Evolutionary conservation across 1,140 invertebrate species (phyloP).

Genomic region (Heliothis virescens): DNA sequence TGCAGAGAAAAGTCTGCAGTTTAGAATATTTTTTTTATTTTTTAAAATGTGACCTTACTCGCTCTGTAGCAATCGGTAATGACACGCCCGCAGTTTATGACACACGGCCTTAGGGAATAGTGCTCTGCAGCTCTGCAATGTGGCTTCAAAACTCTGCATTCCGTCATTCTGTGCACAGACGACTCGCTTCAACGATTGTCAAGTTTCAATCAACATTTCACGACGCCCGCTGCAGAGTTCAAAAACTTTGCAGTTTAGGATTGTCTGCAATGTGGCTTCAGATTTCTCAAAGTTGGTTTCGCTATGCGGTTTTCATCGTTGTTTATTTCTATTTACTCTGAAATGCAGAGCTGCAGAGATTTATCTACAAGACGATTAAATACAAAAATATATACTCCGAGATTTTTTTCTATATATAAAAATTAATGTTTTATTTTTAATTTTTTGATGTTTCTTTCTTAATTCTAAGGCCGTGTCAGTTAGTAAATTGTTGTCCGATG

Average conservation of each 20-base stretch:
- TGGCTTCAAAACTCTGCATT: neutral
- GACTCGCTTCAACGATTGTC: conserved; percentile 1
- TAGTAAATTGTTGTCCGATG: conserved; percentile 64
- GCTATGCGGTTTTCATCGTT: neutral
- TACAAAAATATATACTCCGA: neutral
- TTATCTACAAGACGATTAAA: neutral
- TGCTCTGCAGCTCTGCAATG: neutral
- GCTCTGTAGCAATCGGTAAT: conserved; percentile 34
- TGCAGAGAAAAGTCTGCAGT: conserved; percentile 14
- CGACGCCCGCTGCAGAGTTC: neutral
- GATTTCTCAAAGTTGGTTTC: neutral
- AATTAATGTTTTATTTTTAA: neutral
- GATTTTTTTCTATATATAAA: neutral
- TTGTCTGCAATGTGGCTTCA: conserved; percentile 9
- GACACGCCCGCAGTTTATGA: conserved; percentile 56
- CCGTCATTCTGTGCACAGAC: neutral
- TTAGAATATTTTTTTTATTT: neutral
- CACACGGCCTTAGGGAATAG: conserved; percentile 57
- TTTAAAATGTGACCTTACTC: conserved; percentile 26
- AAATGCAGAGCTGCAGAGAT: conserved; percentile 22
- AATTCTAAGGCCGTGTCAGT: conserved; percentile 47
- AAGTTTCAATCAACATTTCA: neutral
- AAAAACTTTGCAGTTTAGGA: neutral
- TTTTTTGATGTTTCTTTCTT: conserved; percentile 44
- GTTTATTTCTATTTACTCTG: neutral